phyloP scores from a whole-genome alignment of 2,113 vertebrate genomes.

The Clarias batrachus region DNA sequence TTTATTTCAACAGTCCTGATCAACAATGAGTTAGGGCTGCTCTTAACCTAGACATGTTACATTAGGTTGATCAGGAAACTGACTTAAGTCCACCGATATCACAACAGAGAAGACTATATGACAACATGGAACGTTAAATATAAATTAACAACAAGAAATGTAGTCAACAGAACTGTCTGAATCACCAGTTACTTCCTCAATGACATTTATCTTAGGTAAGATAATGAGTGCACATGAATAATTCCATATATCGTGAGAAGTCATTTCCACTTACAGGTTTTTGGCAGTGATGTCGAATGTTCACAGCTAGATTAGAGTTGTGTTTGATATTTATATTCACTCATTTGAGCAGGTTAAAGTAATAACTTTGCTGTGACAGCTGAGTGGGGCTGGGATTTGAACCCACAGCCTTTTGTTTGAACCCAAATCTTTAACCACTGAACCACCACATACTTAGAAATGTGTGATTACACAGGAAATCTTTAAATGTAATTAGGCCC shows the following conservation, averaged over 20 bases:
- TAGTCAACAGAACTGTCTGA: background rate
- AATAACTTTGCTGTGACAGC: background rate
- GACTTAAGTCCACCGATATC: background rate
- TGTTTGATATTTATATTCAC: background rate
- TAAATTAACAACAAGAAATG: background rate
- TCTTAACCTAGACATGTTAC: background rate
- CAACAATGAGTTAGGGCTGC: background rate
- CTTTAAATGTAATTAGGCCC: background rate
- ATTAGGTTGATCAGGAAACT: background rate
- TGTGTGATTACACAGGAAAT: background rate
- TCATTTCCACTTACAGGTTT: background rate
- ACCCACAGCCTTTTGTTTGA: background rate
- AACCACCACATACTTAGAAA: background rate
- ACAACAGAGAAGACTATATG: background rate
- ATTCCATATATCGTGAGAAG: background rate
- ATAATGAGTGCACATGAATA: background rate
- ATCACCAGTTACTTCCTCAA: background rate
- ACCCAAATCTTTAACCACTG: background rate
- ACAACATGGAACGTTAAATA: background rate
- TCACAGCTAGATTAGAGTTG: background rate
- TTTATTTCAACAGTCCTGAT: background rate
- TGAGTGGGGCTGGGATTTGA: background rate
- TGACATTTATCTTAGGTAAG: background rate
- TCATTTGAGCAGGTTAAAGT: background rate
- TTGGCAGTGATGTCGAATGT: background rate